Base-by-base conservation (phyloP, 2,113 vertebrate genomes). In the Stigmatopora nigra region DNA sequence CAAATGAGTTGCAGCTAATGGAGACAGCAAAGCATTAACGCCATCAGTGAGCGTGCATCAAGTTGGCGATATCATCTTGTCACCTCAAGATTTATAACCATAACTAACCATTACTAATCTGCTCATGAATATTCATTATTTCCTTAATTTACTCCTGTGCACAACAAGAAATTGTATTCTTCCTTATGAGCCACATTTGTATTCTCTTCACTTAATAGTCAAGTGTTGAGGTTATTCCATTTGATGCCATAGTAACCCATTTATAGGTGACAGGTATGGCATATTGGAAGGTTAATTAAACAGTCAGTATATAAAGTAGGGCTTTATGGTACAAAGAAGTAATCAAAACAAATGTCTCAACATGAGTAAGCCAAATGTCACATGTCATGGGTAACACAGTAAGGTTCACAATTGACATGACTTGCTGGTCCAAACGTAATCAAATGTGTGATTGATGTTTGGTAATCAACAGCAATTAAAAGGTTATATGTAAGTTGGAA, bases 1-100 rank as follows among this genome's bases (percentile, higher is more conserved):
- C 46, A 65, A 69, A 68, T 62, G 73, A 86, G 64, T 67, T 75
- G 78, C 79, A 61, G 53, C 75, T 83, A 79, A 53, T 57, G 70
- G 67, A 70, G 65, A 80, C 71, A 38, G 60, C 57, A 64, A 81
- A 61, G 53, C 75, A 79, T 81, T 76, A 76, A 59, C 46, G 46
- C 62, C 83, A 64, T 69, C 48, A 14, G 25, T 49, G 48, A 48
- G 12, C 70, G 72, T 72, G 70, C 64, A 75, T 82, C 75, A 77
- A 38, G 63, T 65, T 61, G 48, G 67, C 49, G 31, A 31, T 64
- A 64, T 62, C 69, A 75, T 59, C 69, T 69, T 75, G 60, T 66
- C 60, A 44, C 55, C 36, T 13, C 45, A 59, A 31, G 73, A 72
- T 72, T 78, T 57, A 73, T 61, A 31, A 57, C 62, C 45, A 53